A percentile compares a stretch with the other conserved stretches of the same genome.
Conservation (phyloP, 2,797 vertebrate species). For the Epinephelus awoara region DNA sequence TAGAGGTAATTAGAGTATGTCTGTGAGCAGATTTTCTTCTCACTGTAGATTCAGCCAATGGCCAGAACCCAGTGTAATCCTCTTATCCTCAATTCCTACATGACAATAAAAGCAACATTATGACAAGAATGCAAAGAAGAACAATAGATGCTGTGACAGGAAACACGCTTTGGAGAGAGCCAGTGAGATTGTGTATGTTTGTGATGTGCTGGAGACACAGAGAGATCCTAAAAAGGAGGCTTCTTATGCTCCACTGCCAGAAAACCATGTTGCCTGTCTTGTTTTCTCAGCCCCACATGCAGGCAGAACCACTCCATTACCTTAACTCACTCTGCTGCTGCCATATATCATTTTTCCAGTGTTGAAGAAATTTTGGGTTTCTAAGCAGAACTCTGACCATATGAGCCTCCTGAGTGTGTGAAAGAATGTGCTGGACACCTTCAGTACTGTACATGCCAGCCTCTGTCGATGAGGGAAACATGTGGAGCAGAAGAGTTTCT, state of each 20-base stretch:
- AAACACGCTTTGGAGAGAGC: slow-evolving; percentile 11
- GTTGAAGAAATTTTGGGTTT: slow-evolving; percentile 20
- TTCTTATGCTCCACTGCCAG: slow-evolving; percentile 48
- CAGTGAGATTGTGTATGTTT: slow-evolving; percentile 6
- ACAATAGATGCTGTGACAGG: slow-evolving; percentile 23
- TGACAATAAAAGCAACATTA: slow-evolving; percentile 7
- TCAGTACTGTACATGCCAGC: background rate
- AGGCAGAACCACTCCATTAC: slow-evolving; percentile 51
- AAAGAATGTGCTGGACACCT: background rate
- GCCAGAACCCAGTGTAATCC: background rate
- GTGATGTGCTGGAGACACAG: slow-evolving; percentile 19
- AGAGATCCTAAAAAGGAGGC: slow-evolving; percentile 29
- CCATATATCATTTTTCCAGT: slow-evolving; percentile 38
- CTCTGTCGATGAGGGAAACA: slow-evolving; percentile 3
- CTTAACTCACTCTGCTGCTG: slow-evolving; percentile 39
- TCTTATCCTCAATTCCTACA: background rate
- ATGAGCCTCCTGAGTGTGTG: slow-evolving; percentile 14
- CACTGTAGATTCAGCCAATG: background rate
- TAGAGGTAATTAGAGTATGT: background rate
- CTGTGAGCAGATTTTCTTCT: background rate
- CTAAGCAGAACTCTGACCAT: slow-evolving; percentile 21
- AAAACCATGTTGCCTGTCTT: slow-evolving; percentile 57
- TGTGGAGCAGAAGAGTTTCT: slow-evolving; percentile 1
- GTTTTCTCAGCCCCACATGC: slow-evolving; percentile 54
- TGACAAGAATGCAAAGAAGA: slow-evolving; percentile 18